Percentiles rank a stretch among this genome's conserved stretches.
These are phyloP conservation scores for Actinia equina DNA, from an alignment of 64 coral and sea anemone species.

Conservation along the genomic window DNA sequence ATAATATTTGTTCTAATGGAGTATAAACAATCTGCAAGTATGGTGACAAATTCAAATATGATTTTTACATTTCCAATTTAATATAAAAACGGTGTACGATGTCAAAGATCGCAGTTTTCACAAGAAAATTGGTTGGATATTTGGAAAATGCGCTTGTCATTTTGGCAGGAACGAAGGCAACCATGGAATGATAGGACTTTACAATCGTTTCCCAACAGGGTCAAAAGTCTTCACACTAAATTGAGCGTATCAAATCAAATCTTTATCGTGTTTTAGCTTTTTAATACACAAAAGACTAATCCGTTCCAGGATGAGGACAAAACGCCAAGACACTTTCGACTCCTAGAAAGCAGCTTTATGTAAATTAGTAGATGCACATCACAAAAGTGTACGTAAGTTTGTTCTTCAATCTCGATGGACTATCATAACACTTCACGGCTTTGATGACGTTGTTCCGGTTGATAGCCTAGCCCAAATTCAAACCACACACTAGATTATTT, in stretches of 20 bases:
- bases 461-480: not conserved
- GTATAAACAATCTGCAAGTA: slow-evolving; percentile 5
- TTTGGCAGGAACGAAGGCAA: not conserved
- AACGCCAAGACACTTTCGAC: not conserved
- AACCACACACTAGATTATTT: not conserved
- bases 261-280: not conserved
- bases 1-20: not conserved
- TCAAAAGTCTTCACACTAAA: not conserved
- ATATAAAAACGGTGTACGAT: not conserved
- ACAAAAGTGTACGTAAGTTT: not conserved
- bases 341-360: not conserved
- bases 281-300: not conserved
- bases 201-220: not conserved
- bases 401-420: not conserved
- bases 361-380: not conserved
- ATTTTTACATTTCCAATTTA: not conserved
- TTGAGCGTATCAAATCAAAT: not conserved
- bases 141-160: not conserved
- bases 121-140: not conserved
- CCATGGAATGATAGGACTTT: not conserved
- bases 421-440: not conserved
- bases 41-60: not conserved
- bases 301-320: not conserved
- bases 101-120: not conserved
- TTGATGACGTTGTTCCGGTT: slow-evolving; percentile 7